Conservation (phyloP, 30 jellyfish, hydroid and myxozoan species). For the Hydractinia echinata region DNA sequence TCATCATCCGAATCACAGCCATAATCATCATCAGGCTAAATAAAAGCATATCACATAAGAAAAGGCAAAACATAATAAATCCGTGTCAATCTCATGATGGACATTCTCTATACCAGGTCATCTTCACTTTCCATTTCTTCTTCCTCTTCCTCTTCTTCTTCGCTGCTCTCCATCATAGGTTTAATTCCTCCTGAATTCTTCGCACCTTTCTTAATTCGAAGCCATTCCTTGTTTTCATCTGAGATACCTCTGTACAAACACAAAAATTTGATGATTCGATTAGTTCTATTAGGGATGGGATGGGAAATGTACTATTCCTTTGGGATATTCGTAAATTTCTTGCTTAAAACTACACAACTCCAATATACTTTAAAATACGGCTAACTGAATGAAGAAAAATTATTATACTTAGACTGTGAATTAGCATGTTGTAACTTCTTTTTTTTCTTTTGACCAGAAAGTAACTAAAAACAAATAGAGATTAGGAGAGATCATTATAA, state of each 20-base stretch:
- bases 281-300: neutral
- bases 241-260: neutral
- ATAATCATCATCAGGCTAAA: slow-evolving; percentile 6
- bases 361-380: no score
- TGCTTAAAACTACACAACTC: no score
- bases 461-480: no score
- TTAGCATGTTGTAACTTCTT: no score
- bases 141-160: neutral
- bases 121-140: neutral
- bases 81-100: neutral
- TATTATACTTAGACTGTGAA: no score
- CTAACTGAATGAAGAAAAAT: no score
- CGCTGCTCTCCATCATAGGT: neutral
- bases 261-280: neutral
- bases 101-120: neutral
- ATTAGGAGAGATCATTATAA: no score
- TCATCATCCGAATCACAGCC: neutral
- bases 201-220: neutral
- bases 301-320: no score
- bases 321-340: no score
- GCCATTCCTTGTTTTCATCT: slow-evolving; percentile 10
- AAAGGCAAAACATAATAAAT: neutral
- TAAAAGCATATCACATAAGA: neutral
- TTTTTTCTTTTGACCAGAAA: no score
- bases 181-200: neutral